Evolutionary conservation across 2,797 vertebrate species (phyloP), one percentile per base, ranked within the genome.

Genomic region (Cyprinodon diabolis): DNA sequence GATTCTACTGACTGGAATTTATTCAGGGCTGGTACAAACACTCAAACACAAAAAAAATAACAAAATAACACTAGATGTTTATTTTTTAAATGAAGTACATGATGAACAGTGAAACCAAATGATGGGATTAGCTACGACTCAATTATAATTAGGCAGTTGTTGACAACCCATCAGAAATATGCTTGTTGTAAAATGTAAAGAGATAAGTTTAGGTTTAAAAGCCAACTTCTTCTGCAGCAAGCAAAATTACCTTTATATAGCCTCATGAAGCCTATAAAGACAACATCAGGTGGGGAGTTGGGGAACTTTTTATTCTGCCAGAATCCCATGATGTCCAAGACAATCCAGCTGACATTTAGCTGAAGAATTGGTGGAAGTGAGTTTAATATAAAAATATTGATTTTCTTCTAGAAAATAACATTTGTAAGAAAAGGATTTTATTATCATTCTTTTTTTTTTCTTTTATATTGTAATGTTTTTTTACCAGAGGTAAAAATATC

Each of bases 61-160:
- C n/a, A n/a, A n/a, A n/a, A n/a, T 87, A 91, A 92, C 88, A 90
- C 83, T 92, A 90, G 91, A 84, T 84, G 90, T 88, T 77, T 87
- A 90, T 35, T 87, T 84, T 87, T 92, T 90, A 91, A 90, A 92
- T 87, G 79, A 83, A 91, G 89, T 86, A 84, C 86, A 86, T 83
- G 79, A 82, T 74, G 83, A 82, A 80, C 71, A 56, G 77, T 71
- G 75, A 88, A 83, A 86, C 81, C 55, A 48, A 78, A 68, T 84
- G 83, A 89, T 68, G 78, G 91, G 91, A 94, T 93, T 89, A 92
- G 91, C 90, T 83, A 83, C 4, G 48, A 37, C 71, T 87, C 77
- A 75, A 75, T 66, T 74, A 89, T 93, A 93, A 93, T 94, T 90
- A 90, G 85, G 91, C 90, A 91, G 91, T 89, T 90, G 87, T 87